Evolutionary conservation across 2,888 invertebrate genomes (phyloP).

Genomic region (Belgica antarctica): DNA sequence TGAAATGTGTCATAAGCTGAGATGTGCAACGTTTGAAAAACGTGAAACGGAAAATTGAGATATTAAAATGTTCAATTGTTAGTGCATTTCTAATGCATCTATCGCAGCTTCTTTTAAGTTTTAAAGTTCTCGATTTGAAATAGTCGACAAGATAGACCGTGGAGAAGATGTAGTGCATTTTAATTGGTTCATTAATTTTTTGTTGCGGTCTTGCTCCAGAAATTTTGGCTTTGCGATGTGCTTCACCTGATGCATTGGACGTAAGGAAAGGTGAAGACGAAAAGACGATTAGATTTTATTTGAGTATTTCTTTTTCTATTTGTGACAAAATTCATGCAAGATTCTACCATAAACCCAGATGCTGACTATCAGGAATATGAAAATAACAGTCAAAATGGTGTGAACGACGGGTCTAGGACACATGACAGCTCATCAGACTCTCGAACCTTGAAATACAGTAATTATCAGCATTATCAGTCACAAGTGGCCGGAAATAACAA

Average conservation of each 20-base stretch:
- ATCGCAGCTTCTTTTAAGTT: no score
- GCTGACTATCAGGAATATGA: no score
- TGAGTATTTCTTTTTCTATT: not conserved
- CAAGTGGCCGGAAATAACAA: conserved; percentile 47
- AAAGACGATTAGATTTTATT: no score
- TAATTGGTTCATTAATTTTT: not conserved
- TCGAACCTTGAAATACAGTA: not conserved
- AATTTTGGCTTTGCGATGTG: conserved; percentile 61
- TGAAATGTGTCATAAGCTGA: not conserved
- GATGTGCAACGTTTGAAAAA: not conserved
- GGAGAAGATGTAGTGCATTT: conserved; percentile 51
- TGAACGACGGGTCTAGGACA: not conserved
- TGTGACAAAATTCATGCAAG: not conserved
- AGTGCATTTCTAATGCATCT: not conserved
- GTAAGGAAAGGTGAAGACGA: not conserved
- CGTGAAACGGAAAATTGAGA: conserved; percentile 39
- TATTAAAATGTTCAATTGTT: conserved; percentile 30
- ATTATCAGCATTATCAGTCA: conserved; percentile 45
- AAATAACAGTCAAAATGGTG: no score
- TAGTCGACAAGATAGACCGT: not conserved
- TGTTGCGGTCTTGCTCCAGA: conserved; percentile 51
- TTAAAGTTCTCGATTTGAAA: no score
- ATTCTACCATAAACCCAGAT: no score
- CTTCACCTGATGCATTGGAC: conserved; percentile 60
- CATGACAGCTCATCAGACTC: not conserved